phyloP scores from a whole-genome alignment of 2,113 vertebrate species.

The Empidonax traillii region DNA sequence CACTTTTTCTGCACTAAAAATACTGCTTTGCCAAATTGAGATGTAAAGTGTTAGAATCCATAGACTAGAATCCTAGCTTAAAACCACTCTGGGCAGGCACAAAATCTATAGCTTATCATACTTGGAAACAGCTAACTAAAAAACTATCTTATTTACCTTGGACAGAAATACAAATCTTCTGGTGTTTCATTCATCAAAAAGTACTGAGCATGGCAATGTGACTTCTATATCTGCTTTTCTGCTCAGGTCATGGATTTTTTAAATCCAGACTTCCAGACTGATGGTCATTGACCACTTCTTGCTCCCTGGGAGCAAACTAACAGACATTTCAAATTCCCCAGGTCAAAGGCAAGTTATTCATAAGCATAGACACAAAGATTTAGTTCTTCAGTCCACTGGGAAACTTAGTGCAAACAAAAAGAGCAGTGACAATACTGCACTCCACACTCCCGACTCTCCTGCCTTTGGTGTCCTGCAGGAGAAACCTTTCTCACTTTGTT shows the following conservation, averaged over 20 bases:
- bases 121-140: not conserved
- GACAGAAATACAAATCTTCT: not conserved
- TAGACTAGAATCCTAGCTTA: not conserved
- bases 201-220: not conserved
- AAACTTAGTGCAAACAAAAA: slow-evolving; percentile 47
- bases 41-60: not conserved
- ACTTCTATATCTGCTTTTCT: not conserved
- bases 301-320: not conserved
- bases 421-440: not conserved
- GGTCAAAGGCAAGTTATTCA: not conserved
- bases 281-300: not conserved
- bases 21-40: not conserved
- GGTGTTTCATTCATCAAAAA: not conserved
- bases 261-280: slow-evolving; percentile 29
- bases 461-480: not conserved
- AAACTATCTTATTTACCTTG: not conserved
- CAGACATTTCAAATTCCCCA: slow-evolving; percentile 47
- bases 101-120: not conserved
- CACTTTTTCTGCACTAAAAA: not conserved
- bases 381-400: slow-evolving; percentile 23
- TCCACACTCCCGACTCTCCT: not conserved
- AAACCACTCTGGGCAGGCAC: not conserved
- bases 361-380: not conserved
- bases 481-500: not conserved
- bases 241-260: not conserved